Conservation (phyloP, 2,888 invertebrate species). For the Standfussiana lucernea region DNA sequence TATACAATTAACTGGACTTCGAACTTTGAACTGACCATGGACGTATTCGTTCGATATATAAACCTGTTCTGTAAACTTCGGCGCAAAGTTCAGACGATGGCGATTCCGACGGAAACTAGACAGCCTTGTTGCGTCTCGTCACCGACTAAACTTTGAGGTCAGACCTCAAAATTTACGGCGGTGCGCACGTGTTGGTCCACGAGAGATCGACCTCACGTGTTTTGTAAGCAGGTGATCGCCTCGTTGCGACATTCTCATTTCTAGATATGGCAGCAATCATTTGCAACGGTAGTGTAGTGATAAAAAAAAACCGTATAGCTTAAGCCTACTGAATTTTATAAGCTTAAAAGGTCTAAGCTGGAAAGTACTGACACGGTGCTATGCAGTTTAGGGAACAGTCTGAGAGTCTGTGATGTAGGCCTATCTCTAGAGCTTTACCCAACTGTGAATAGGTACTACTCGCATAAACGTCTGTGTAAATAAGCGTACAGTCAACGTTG, state of each 20-base stretch:
- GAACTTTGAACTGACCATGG: not conserved
- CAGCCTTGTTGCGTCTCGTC: constrained; percentile 18
- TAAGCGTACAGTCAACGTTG: not conserved
- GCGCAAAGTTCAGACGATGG: not conserved
- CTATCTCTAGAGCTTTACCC: not conserved
- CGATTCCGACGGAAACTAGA: not conserved
- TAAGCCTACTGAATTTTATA: no score
- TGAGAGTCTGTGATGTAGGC: no score
- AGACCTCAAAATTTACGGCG: not conserved
- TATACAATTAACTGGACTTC: constrained; percentile 6
- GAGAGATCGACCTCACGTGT: constrained; percentile 29
- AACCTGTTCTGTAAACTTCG: constrained; percentile 12
- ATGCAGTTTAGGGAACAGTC: not conserved
- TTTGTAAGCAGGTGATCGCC: not conserved
- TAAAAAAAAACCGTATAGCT: not conserved
- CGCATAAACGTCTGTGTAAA: not conserved
- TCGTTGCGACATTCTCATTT: constrained; percentile 11
- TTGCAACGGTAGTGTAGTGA: not conserved
- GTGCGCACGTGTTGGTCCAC: not conserved
- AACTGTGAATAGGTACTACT: not conserved
- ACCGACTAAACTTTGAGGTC: constrained; percentile 17
- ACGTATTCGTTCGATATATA: not conserved
- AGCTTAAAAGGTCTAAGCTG: not conserved
- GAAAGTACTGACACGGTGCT: not conserved
- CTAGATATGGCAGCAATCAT: no score